Percentiles rank a stretch among this genome's conserved stretches.
These are phyloP conservation scores for Drosophila lutescens DNA, from an alignment of 2,888 invertebrate species.

Conservation along the genomic window DNA sequence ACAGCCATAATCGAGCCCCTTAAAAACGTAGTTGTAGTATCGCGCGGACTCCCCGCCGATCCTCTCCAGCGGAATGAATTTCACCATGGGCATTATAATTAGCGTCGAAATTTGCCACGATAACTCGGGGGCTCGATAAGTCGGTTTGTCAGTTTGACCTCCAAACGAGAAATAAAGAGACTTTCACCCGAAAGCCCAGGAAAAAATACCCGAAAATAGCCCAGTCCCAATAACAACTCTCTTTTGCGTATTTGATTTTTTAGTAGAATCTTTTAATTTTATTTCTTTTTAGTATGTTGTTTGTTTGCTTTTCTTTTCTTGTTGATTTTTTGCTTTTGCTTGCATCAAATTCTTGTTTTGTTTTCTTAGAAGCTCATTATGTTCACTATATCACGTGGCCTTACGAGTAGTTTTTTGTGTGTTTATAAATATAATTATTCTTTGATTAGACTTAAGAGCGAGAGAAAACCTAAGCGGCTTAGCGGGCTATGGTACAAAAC, in stretches of 20 bases:
- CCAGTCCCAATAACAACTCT: slow-evolving; percentile 21
- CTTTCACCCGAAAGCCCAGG: slow-evolving; percentile 14
- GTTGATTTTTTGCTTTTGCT: slow-evolving; percentile 45
- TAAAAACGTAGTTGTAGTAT: slow-evolving; percentile 14
- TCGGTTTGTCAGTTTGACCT: slow-evolving; percentile 9
- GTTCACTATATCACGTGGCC: slow-evolving; percentile 78
- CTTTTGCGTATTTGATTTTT: slow-evolving; percentile 55
- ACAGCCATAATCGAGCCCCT: slow-evolving; percentile 19
- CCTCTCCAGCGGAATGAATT: slow-evolving; percentile 17
- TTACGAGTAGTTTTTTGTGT: slow-evolving; percentile 58
- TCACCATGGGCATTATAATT: slow-evolving; percentile 29
- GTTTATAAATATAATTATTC: slow-evolving; percentile 44
- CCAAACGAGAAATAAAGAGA: slow-evolving; percentile 3
- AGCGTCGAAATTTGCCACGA: slow-evolving; percentile 24
- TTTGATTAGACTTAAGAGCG: slow-evolving; percentile 42
- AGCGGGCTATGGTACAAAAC: slow-evolving; percentile 31
- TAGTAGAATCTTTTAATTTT: slow-evolving; percentile 65
- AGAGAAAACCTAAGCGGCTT: slow-evolving; percentile 22
- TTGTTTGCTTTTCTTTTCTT: slow-evolving; percentile 54
- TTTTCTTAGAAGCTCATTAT: slow-evolving; percentile 74
- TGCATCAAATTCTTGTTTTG: slow-evolving; percentile 57
- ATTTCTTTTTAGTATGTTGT: slow-evolving; percentile 57
- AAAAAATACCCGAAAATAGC: not conserved
- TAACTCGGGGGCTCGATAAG: slow-evolving; percentile 26
- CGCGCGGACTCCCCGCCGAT: slow-evolving; percentile 10